phyloP scores from a whole-genome alignment of 2,888 invertebrate species.

The Leistus spinibarbis region DNA sequence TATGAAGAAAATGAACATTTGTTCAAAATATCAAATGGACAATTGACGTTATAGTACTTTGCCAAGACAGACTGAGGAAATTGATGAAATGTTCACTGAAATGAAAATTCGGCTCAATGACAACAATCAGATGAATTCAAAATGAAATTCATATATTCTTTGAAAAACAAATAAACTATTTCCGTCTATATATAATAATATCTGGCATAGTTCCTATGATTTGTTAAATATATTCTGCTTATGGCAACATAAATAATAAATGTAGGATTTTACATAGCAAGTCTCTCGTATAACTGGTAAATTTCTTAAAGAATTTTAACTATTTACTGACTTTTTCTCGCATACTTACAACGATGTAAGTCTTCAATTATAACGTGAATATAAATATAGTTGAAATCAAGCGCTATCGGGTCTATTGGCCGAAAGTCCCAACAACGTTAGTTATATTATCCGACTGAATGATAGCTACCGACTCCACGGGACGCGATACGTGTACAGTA shows the following conservation, averaged over 20 bases:
- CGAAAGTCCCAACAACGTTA: slow-evolving; percentile 25
- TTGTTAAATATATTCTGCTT: too few relatives aligned
- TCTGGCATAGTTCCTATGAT: too few relatives aligned
- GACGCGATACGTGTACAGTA: slow-evolving; percentile 25
- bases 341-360: slow-evolving; percentile 6
- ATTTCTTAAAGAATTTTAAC: background rate
- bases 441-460: slow-evolving; percentile 23
- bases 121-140: slow-evolving; percentile 7
- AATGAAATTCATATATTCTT: too few relatives aligned
- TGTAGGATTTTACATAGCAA: too few relatives aligned
- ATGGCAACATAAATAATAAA: too few relatives aligned
- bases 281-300: too few relatives aligned
- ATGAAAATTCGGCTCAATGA: slow-evolving; percentile 8
- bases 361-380: slow-evolving; percentile 16
- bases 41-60: background rate
- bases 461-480: slow-evolving; percentile 10
- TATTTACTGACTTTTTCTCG: slow-evolving; percentile 7
- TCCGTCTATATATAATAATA: too few relatives aligned
- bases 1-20: background rate
- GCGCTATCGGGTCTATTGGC: slow-evolving; percentile 44
- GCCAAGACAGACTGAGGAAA: background rate
- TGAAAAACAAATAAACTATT: too few relatives aligned
- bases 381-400: slow-evolving; percentile 43
- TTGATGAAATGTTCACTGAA: background rate
- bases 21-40: background rate